Evolutionary conservation across 2,888 invertebrate genomes (phyloP).

Genomic region (Acronicta leporina): DNA sequence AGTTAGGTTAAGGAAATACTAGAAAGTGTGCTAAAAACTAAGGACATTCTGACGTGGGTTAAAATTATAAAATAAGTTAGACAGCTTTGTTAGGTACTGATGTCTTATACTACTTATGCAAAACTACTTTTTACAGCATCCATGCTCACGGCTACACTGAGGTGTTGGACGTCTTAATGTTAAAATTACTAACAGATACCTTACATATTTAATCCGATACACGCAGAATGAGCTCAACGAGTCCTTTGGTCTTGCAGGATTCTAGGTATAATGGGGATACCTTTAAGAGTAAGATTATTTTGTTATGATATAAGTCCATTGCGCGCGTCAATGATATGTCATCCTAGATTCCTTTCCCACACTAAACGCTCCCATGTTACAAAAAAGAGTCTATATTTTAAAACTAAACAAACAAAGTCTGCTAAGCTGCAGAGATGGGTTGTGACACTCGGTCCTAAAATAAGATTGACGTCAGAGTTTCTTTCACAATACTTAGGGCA

Average conservation of each 20-base stretch:
- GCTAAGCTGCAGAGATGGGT: not conserved
- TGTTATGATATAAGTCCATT: not conserved
- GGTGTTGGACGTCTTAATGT: too few species aligned
- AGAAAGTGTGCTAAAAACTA: slow-evolving; percentile 45
- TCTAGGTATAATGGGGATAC: too few species aligned
- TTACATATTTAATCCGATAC: too few species aligned
- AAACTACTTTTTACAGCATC: too few species aligned
- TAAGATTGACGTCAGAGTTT: not conserved
- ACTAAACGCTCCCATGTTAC: too few species aligned
- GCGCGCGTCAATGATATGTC: slow-evolving; percentile 4
- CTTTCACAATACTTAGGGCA: slow-evolving; percentile 39
- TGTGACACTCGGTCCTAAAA: slow-evolving; percentile 22
- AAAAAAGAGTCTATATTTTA: too few species aligned
- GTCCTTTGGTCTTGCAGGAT: too few species aligned
- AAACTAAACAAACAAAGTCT: too few species aligned
- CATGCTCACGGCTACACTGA: too few species aligned
- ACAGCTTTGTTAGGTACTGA: slow-evolving; percentile 7
- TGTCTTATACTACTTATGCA: too few species aligned
- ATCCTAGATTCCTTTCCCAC: not conserved
- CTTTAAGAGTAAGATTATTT: not conserved
- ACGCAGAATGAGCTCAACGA: too few species aligned
- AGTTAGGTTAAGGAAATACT: slow-evolving; percentile 40
- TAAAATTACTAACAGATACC: too few species aligned
- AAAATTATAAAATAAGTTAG: slow-evolving; percentile 13
- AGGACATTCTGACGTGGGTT: slow-evolving; percentile 17